Conservation (phyloP, 1,140 invertebrate genomes). For the Pseudachorutes palmiensis region DNA sequence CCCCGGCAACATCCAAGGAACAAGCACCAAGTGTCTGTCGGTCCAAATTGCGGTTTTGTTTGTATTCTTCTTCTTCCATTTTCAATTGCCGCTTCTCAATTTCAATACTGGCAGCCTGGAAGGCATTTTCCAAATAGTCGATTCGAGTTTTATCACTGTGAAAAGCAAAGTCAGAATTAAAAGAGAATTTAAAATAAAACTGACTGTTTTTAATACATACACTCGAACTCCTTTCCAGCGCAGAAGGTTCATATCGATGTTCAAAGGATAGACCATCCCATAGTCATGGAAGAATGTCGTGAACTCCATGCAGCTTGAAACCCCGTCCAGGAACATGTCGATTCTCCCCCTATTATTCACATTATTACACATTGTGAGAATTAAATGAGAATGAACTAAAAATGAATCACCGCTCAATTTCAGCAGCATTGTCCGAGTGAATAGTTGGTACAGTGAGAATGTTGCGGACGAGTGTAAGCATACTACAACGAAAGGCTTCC, state of each 20-base stretch:
- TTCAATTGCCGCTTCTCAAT: conserved; percentile 22
- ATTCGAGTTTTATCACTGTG: conserved; percentile 35
- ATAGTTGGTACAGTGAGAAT: too few relatives aligned
- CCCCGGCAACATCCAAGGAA: conserved; percentile 29
- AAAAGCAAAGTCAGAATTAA: conserved; percentile 7
- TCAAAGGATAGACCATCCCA: conserved; percentile 31
- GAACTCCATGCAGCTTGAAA: conserved; percentile 30
- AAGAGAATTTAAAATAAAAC: conserved; percentile 5
- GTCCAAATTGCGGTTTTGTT: conserved; percentile 27
- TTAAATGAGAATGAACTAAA: neutral
- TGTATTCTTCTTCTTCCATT: neutral
- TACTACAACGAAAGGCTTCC: neutral
- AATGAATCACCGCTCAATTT: neutral
- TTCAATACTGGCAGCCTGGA: conserved; percentile 24
- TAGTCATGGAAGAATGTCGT: conserved; percentile 35
- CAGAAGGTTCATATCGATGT: conserved; percentile 27
- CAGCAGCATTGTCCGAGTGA: too few relatives aligned
- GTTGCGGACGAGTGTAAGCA: neutral
- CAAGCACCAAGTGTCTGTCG: conserved; percentile 35
- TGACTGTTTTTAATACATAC: conserved; percentile 15
- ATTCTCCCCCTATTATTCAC: conserved; percentile 12
- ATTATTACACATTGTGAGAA: neutral
- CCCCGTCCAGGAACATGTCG: conserved; percentile 28
- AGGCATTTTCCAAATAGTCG: conserved; percentile 35
- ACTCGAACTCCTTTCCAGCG: conserved; percentile 24